Percentiles rank a stretch among this genome's conserved stretches.
Evolutionary conservation across 2,888 invertebrate species (phyloP).

Genomic region (Drosophila niveifrons): DNA sequence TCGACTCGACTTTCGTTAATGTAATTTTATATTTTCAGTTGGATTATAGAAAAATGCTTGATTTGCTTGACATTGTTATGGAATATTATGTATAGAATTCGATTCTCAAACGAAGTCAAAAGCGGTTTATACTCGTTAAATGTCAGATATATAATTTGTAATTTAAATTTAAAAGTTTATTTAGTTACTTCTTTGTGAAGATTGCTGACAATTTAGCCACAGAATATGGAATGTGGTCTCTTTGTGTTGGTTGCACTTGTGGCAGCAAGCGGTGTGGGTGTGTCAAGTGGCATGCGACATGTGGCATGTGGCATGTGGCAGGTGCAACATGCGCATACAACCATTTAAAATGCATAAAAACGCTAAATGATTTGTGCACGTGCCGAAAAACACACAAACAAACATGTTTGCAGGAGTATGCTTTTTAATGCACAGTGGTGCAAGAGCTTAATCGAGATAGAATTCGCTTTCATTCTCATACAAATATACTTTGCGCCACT

Average conservation of each 20-base stretch:
- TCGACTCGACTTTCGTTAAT: no score
- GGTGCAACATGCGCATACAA: conserved; percentile 46
- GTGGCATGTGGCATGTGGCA: background rate
- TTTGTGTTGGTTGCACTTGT: background rate
- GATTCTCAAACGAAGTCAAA: no score
- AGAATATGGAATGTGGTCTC: background rate
- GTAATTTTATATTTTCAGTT: no score
- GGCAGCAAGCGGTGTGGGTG: background rate
- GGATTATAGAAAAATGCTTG: no score
- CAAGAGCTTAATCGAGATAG: background rate
- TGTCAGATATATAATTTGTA: no score
- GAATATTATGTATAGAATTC: no score
- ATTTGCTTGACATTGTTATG: no score
- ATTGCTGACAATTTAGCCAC: background rate
- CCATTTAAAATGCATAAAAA: conserved; percentile 53
- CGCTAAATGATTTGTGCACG: conserved; percentile 58
- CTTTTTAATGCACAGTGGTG: conserved; percentile 27
- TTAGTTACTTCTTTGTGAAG: background rate
- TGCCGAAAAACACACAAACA: conserved; percentile 27
- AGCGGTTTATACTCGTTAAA: no score
- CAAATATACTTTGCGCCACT: background rate
- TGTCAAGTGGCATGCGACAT: background rate
- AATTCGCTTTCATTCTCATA: background rate
- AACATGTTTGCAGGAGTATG: background rate
- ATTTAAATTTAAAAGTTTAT: no score